A percentile compares a stretch with the other conserved stretches of the same genome.
phyloP scores from a whole-genome alignment of 2,888 invertebrate species.

The Agonopterix heracliana region DNA sequence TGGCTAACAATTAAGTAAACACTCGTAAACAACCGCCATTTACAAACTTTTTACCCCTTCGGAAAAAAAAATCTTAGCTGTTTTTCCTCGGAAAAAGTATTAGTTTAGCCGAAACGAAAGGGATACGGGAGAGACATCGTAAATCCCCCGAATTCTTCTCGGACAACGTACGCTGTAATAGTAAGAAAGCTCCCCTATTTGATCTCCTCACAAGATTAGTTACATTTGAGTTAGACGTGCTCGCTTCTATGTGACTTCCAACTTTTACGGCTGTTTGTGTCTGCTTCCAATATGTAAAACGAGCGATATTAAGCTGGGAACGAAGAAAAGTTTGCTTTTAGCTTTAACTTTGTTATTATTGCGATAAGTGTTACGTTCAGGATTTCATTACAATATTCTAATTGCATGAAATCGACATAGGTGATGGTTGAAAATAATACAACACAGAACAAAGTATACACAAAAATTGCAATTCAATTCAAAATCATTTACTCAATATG shows the following conservation, averaged over 20 bases:
- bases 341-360: too few species aligned
- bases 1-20: too few species aligned
- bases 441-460: too few species aligned
- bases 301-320: neutral
- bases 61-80: slow-evolving; percentile 2
- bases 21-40: too few species aligned
- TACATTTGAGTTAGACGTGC: slow-evolving; percentile 10
- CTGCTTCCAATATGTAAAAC: neutral
- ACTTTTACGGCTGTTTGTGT: slow-evolving; percentile 6
- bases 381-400: too few species aligned
- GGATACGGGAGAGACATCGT: slow-evolving; percentile 9
- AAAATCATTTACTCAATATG: too few species aligned
- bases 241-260: slow-evolving; percentile 9
- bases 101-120: slow-evolving; percentile 11
- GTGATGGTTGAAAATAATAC: too few species aligned
- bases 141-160: slow-evolving; percentile 10
- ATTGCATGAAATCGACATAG: too few species aligned
- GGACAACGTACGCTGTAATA: slow-evolving; percentile 3
- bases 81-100: slow-evolving; percentile 9
- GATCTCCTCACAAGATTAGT: slow-evolving; percentile 12
- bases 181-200: slow-evolving; percentile 8
- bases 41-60: too few species aligned
- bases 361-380: too few species aligned
- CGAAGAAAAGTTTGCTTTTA: neutral
- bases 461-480: too few species aligned